Base-by-base conservation (phyloP, 30 jellyfish, hydroid and myxozoan species). In the Hydractinia echinata region DNA sequence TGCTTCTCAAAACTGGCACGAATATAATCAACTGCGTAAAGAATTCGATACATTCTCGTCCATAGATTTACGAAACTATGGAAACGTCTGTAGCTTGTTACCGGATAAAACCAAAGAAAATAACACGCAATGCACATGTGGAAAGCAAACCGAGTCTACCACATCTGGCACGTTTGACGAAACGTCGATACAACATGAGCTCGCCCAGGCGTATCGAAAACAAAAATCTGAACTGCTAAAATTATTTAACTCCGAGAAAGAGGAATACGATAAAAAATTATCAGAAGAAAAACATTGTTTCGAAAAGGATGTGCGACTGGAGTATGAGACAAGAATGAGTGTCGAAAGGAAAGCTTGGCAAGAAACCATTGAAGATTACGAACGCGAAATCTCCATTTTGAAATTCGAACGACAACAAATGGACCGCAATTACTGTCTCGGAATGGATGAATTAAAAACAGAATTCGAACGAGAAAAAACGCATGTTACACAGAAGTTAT, bases 401-500 rank as follows among this genome's bases (percentile, higher is more conserved):
- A 87, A 85, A 68, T 93, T 51, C 52, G 95, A 93, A 82, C 66
- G 96, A 49, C 88, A 93, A 21, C 95, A 88, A 70, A 87, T 93
- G 96, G 96, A 93, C 51, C 86, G 99, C 4, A 93, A 93, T 82
- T 93, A 86, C 66, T 85, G 96, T 72, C 66, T 87, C 4, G 99
- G 88, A 49, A 87, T 93, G 52, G 96, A 93, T 52, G 83, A 89
- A 64, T 54, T 87, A 77, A 93, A 87, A 79, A 69, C 83, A 53
- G 99, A 93, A 62, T 82, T 85, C 9, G 99, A 93, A 70, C 55
- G 76, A 30, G 96, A 93, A 78, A n/a, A 84, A 85, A 62, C 74
- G 74, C 39, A 64, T 7, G 16, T 51, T 64, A 13, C 39, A 64
- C 74, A 64, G 74, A 51, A 64, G 74, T 64, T 64, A 64, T 51